These are phyloP conservation scores for Fundulus diaphanus DNA, from an alignment of 2,797 vertebrate species.

Conservation along the genomic window DNA sequence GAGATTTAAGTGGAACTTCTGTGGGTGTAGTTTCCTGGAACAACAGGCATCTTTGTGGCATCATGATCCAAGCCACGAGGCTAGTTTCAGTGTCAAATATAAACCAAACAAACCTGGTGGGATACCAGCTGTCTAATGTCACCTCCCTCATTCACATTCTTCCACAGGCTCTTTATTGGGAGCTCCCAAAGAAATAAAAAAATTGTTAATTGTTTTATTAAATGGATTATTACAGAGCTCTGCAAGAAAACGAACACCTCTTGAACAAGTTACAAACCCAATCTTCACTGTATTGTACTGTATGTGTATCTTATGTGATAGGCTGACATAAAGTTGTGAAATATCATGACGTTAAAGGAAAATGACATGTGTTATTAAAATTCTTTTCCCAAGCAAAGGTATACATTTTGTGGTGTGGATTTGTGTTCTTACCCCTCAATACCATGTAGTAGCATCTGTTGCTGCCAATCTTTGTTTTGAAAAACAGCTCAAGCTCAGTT, in stretches of 20 bases:
- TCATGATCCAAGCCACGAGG: constrained; percentile 8
- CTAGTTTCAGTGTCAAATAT: constrained; percentile 9
- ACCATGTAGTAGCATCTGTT: no score
- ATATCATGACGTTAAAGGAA: no score
- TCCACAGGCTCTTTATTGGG: neutral
- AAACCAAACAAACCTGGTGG: constrained; percentile 5
- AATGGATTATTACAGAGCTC: neutral
- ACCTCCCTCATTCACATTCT: neutral
- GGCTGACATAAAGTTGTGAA: neutral
- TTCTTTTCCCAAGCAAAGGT: no score
- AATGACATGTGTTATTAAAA: no score
- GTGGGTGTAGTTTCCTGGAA: constrained; percentile 26
- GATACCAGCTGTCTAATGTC: neutral
- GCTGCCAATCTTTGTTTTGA: no score
- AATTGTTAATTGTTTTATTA: neutral
- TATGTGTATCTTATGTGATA: neutral
- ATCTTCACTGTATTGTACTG: neutral
- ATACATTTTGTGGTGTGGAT: no score
- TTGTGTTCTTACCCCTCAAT: no score
- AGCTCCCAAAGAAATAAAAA: neutral
- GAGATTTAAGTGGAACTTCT: constrained; percentile 20
- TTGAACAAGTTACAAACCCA: neutral
- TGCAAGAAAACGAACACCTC: no score
- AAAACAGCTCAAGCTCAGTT: no score
- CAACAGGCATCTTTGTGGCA: constrained; percentile 19